A percentile compares a stretch with the other conserved stretches of the same genome.
phyloP scores from a whole-genome alignment of 2,888 invertebrate genomes.

The Patella pellucida region DNA sequence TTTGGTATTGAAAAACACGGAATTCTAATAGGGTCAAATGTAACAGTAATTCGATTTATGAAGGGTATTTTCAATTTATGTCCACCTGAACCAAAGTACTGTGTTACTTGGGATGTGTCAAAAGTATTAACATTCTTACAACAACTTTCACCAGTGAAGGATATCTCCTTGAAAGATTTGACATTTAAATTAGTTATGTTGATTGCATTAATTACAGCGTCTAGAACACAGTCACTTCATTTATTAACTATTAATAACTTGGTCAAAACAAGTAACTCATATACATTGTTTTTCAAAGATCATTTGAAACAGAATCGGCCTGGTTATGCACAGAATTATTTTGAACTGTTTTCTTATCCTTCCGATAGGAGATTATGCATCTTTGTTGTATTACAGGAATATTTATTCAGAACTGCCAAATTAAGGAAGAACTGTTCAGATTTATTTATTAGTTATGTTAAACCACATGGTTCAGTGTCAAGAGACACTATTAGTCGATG shows the following conservation, averaged over 20 bases:
- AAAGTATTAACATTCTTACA: neutral
- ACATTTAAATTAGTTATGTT: neutral
- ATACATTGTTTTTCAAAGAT: neutral
- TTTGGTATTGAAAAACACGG: neutral
- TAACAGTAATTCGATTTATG: neutral
- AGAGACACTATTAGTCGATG: constrained; percentile 20
- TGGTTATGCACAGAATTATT: neutral
- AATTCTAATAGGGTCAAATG: neutral
- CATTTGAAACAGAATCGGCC: neutral
- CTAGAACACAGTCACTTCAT: neutral
- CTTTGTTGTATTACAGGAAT: neutral
- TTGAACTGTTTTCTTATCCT: neutral
- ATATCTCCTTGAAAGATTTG: constrained; percentile 3
- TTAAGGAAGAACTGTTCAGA: constrained; percentile 17
- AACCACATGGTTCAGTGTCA: constrained; percentile 28
- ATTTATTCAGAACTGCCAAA: neutral
- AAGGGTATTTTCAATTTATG: neutral
- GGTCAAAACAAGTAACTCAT: neutral
- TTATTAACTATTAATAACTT: neutral
- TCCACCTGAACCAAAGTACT: neutral
- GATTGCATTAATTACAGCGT: neutral
- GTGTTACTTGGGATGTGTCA: neutral
- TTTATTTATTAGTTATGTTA: constrained; percentile 30
- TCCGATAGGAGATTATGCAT: neutral
- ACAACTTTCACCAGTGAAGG: neutral